Evolutionary conservation across 2,113 vertebrate genomes (phyloP), one percentile per base, ranked within the genome.

Genomic region (Lucifuga dentata): DNA sequence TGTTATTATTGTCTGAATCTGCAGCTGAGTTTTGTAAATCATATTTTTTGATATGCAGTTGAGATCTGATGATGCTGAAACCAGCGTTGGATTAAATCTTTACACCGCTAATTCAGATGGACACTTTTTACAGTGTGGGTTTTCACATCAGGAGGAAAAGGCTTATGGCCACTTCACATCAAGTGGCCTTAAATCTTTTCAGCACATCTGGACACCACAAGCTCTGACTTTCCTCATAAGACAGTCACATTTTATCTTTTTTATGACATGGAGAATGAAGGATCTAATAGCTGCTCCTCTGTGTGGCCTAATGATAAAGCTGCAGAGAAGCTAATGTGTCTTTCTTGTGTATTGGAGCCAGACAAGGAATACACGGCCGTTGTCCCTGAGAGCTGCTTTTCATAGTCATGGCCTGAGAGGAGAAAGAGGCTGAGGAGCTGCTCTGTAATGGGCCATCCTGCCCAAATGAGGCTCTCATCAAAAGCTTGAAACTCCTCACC

Each of bases 331-430:
- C 8, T 57, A 35, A 3, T 12, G 1, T 17, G 24, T 2, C 35
- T 20, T 41, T 6, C 33, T 84, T 92, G 92, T 92, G 88, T 92
- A 92, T 93, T 93, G 77, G 80, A 81, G 73, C 90, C 92, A 93
- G 92, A 93, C 92, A 67, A 81, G 73, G 86, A 92, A 91, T 90
- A 88, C 84, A 57, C 81, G 49, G 46, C 20, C 61, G 55, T 84
- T 78, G 85, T 80, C 66, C 49, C 53, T 11, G 21, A 68, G 53
- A 51, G 55, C 41, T 84, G n/a, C 88, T 73, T 69, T 93, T 92
- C 90, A 92, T 91, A 92, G 90, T 91, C 88, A 90, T 88, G 73
- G 8, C 2, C 39, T 0, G 45, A 53, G 57, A 61, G 79, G 35
- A 85, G 82, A 80, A 66, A 76, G 79, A 58, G 64, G 58, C 70